These are phyloP conservation scores for Trogon melanurus DNA, from an alignment of 2,113 vertebrate species.

Conservation along the genomic window DNA sequence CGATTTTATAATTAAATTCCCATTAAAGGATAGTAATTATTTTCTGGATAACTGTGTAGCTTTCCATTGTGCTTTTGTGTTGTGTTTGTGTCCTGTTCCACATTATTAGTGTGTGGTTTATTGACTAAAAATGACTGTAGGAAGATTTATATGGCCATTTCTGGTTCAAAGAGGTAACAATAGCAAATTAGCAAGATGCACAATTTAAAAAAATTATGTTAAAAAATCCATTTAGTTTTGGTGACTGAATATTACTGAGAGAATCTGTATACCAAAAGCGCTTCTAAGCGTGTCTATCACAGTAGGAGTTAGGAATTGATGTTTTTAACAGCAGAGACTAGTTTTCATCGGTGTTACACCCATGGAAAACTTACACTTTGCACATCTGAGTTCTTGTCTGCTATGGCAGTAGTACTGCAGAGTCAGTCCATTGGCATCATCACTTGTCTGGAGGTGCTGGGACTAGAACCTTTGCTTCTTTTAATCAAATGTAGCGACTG, in stretches of 20 bases:
- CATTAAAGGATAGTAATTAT: neutral
- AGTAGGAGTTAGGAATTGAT: neutral
- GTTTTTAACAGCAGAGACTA: neutral
- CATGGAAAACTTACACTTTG: neutral
- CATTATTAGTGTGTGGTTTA: neutral
- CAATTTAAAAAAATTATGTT: rapidly evolving
- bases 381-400: neutral
- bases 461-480: neutral
- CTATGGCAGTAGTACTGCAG: neutral
- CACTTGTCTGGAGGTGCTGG: neutral
- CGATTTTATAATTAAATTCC: neutral
- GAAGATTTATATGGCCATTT: neutral
- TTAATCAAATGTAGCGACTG: neutral
- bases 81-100: neutral
- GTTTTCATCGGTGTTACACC: neutral
- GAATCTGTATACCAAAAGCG: neutral
- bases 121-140: neutral
- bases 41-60: neutral
- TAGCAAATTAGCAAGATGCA: neutral
- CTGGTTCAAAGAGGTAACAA: neutral
- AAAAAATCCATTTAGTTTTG: neutral
- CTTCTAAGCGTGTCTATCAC: neutral
- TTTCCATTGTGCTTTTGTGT: neutral
- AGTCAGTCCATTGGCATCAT: neutral
- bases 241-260: neutral